Conservation (phyloP, 2,113 vertebrate species). For the Phyllopteryx taeniolatus region DNA sequence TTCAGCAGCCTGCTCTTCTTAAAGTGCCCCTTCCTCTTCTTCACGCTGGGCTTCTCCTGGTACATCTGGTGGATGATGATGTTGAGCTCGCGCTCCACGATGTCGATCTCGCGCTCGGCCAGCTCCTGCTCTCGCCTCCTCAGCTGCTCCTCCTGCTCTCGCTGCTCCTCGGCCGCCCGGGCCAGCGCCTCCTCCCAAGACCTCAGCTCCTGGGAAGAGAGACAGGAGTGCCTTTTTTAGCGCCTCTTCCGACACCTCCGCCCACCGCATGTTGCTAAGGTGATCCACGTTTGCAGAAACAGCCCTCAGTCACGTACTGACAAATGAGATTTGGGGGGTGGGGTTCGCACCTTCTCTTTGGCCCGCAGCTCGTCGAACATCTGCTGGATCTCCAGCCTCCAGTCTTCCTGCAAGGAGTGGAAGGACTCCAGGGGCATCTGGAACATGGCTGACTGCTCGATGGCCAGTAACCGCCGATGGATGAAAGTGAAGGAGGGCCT, state of each 20-base stretch:
- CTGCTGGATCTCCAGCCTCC: conserved; percentile 87
- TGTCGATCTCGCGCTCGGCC: conserved; percentile 87
- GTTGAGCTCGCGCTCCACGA: conserved; percentile 87
- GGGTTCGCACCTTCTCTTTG: conserved; percentile 82
- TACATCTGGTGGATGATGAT: conserved; percentile 91
- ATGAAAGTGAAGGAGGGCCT: conserved; percentile 82
- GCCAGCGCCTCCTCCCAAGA: conserved; percentile 88
- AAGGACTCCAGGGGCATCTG: conserved; percentile 91
- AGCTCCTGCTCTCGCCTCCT: conserved; percentile 84
- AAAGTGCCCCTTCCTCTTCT: conserved; percentile 87
- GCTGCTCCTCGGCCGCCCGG: conserved; percentile 83
- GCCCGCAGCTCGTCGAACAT: conserved; percentile 89
- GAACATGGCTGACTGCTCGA: conserved; percentile 88
- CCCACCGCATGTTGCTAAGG: conserved; percentile 13
- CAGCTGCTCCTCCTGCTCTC: conserved; percentile 84
- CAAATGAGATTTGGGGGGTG: conserved; percentile 9
- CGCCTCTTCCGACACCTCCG: conserved; percentile 36
- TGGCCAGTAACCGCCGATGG: conserved; percentile 76
- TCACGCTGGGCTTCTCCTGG: conserved; percentile 86
- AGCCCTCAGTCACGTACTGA: conserved; percentile 15
- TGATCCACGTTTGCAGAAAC: conserved; percentile 30
- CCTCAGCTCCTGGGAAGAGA: conserved; percentile 78
- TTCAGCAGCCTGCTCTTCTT: conserved; percentile 83
- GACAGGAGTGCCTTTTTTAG: not conserved
- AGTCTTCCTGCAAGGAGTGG: conserved; percentile 89